Evolutionary conservation across 2,888 invertebrate genomes (phyloP).

Genomic region (Argynnis bischoffii): DNA sequence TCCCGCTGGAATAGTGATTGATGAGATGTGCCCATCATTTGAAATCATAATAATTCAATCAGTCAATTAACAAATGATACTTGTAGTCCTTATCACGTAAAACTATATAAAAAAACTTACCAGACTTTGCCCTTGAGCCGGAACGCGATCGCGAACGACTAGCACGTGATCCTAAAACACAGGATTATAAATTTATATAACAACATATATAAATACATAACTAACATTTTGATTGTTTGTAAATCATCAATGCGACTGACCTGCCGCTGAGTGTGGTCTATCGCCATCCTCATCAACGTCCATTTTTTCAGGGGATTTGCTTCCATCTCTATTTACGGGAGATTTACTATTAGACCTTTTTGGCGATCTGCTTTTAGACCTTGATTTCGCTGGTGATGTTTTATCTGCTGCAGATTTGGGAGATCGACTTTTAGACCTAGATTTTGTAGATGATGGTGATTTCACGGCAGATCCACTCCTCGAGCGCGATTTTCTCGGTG

Average conservation of each 20-base stretch:
- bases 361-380: conserved; percentile 38
- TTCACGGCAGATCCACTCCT: conserved; percentile 36
- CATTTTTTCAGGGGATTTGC: conserved; percentile 49
- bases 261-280: conserved; percentile 40
- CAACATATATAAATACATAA: no score
- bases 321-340: conserved; percentile 39
- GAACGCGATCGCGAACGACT: conserved; percentile 30
- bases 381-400: conserved; percentile 28
- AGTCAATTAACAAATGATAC: no score
- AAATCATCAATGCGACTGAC: conserved; percentile 15
- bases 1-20: conserved; percentile 32
- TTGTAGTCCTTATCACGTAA: no score
- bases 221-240: no score
- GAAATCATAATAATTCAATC: no score
- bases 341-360: conserved; percentile 44
- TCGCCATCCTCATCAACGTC: conserved; percentile 45
- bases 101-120: conserved; percentile 1
- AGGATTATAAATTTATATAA: not conserved
- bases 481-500: conserved; percentile 37
- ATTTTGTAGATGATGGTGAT: conserved; percentile 35
- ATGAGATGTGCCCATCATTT: no score
- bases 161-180: conserved; percentile 12
- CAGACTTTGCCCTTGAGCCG: conserved; percentile 24
- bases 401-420: conserved; percentile 20
- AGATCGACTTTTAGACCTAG: conserved; percentile 40